Percentiles rank a stretch among this genome's conserved stretches.
phyloP scores from a whole-genome alignment of 2,113 vertebrate genomes.

The Vimba vimba region DNA sequence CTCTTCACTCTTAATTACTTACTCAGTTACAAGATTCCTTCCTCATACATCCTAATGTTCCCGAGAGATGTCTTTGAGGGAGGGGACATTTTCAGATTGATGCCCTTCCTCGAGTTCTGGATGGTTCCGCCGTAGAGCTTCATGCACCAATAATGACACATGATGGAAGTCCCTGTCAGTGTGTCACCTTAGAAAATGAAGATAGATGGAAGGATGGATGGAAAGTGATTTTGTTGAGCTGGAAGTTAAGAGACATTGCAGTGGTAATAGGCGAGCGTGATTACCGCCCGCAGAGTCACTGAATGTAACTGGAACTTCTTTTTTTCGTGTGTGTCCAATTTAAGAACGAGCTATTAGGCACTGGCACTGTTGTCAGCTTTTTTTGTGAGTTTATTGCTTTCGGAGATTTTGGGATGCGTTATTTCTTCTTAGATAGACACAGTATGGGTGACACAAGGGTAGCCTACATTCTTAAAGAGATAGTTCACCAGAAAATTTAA shows the following conservation, averaged over 20 bases:
- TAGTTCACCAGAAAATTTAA: too few relatives aligned
- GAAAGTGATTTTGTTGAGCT: conserved; percentile 76
- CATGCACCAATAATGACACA: conserved; percentile 81
- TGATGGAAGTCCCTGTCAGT: conserved; percentile 80
- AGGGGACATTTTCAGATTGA: conserved; percentile 77
- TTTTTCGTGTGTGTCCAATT: conserved; percentile 21
- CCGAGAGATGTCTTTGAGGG: conserved; percentile 65
- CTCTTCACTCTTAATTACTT: conserved; percentile 69
- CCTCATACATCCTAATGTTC: conserved; percentile 59
- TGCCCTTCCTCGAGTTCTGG: conserved; percentile 72
- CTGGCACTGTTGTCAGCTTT: conserved; percentile 27
- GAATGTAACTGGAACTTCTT: conserved; percentile 27
- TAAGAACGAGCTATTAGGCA: conserved; percentile 8
- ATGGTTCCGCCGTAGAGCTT: conserved; percentile 75
- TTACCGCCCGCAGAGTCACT: conserved; percentile 60
- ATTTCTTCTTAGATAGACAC: not conserved
- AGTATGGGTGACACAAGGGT: not conserved
- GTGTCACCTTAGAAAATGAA: conserved; percentile 75
- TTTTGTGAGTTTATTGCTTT: conserved; percentile 15
- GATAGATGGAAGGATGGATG: conserved; percentile 74
- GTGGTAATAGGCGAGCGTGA: conserved; percentile 67
- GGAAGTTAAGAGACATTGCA: conserved; percentile 73
- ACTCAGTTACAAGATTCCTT: conserved; percentile 40
- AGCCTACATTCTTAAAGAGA: not conserved
- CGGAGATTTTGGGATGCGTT: not conserved